Percentiles rank a stretch among this genome's conserved stretches.
phyloP scores from a whole-genome alignment of 2,797 vertebrate genomes.

The Cuculus canorus region DNA sequence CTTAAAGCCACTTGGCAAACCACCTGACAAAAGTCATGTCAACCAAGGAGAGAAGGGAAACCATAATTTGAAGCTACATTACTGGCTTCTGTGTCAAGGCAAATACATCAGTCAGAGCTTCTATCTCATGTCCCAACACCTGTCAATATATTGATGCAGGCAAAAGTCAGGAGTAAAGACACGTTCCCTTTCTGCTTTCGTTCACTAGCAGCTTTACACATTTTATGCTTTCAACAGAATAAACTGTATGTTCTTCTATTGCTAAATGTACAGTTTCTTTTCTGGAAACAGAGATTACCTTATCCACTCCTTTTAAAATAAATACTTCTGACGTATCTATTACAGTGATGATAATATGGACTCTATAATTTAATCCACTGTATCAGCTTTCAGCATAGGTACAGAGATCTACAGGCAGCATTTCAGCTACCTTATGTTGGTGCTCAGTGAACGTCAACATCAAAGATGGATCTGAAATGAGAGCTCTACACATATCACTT shows the following conservation, averaged over 20 bases:
- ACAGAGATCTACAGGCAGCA: neutral
- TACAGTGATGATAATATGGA: neutral
- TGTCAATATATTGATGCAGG: neutral
- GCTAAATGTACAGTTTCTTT: neutral
- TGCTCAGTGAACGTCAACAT: neutral
- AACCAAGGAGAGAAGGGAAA: neutral
- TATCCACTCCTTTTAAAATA: neutral
- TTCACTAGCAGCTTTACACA: neutral
- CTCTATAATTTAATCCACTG: neutral
- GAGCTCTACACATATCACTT: neutral
- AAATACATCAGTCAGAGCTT: neutral
- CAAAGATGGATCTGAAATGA: neutral
- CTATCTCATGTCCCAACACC: neutral
- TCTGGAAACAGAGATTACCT: neutral
- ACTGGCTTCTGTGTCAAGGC: neutral
- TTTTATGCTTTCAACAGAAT: neutral
- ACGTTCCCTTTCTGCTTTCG: neutral
- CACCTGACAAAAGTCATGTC: neutral
- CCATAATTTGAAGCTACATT: neutral
- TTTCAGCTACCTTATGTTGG: neutral
- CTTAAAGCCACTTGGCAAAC: neutral
- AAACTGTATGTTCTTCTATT: neutral
- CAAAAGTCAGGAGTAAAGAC: neutral
- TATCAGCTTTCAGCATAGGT: neutral
- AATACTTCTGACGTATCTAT: neutral